Evolutionary conservation across 2,797 vertebrate genomes (phyloP), one percentile per base, ranked within the genome.

Genomic region (Podarcis lilfordi): DNA sequence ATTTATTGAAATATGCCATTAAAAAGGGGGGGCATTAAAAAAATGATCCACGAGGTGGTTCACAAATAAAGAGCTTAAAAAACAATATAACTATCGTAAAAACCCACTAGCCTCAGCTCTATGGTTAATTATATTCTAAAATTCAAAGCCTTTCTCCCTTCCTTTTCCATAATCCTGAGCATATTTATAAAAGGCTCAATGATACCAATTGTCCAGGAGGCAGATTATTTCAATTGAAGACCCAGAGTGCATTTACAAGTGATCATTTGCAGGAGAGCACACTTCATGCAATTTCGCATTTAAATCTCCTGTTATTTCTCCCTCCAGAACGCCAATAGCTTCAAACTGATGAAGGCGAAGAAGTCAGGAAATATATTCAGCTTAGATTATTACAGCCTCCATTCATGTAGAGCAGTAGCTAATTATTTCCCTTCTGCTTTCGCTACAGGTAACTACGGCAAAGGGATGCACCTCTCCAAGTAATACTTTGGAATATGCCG

Each of bases 401-500:
- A 40, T 37, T 93, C 27, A 45, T 88, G 4, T 25, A 79, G 21
- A 86, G 71, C 23, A 50, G 17, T 80, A 89, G 55, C 40, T 11
- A 64, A 5, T 84, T 87, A 89, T 35, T 92, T 94, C 88, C 91
- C 80, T n/a, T 90, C 50, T 50, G 68, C 19, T 89, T 92, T 66
- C 84, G 68, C 13, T 90, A 89, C 75, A 77, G 89, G 90, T 92
- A 84, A 78, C 40, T 5, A 43, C 17, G 17, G 13, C 2, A 91
- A 81, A 89, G 55, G 1, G 11, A 86, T 88, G 69, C 43, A 32
- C 74, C 82, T 89, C 81, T 84, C 5, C 87, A 81, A 59, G 87
- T 71, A 75, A 78, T 76, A 78, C 17, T 32, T 40, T 71, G 7
- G 55, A 68, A 82, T 82, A 32, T 82, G 59, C 68, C 7, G 61